Evolutionary conservation across 1,140 invertebrate species (phyloP).

Genomic region (Trinorchestia longiramus): DNA sequence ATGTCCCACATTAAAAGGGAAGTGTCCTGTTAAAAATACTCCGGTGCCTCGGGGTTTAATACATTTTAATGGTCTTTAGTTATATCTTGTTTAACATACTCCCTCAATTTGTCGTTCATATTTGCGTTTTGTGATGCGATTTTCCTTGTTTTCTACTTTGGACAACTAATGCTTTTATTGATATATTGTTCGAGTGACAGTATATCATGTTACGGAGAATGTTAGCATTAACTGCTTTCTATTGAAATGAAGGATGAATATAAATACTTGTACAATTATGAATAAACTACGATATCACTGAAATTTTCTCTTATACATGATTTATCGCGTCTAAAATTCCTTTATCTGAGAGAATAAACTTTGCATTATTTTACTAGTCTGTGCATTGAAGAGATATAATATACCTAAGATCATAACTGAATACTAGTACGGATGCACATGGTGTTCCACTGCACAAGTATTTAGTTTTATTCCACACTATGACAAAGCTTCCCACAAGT

Average conservation of each 20-base stretch:
- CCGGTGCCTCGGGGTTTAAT: neutral
- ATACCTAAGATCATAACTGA: too few relatives aligned
- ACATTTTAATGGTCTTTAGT: neutral
- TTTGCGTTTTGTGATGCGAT: neutral
- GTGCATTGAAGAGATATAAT: too few relatives aligned
- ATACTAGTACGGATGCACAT: too few relatives aligned
- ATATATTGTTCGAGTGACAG: neutral
- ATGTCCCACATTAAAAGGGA: slow-evolving; percentile 49
- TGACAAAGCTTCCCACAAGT: too few relatives aligned
- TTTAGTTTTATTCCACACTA: too few relatives aligned
- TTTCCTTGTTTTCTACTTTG: neutral
- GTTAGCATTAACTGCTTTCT: neutral
- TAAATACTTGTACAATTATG: neutral
- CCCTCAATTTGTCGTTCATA: neutral
- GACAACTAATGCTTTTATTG: neutral
- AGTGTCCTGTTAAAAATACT: slow-evolving; percentile 43
- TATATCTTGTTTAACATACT: neutral
- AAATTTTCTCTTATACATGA: too few relatives aligned
- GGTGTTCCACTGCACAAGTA: too few relatives aligned
- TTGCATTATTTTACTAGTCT: too few relatives aligned
- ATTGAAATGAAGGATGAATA: neutral
- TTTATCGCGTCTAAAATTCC: too few relatives aligned
- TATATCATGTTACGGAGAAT: neutral
- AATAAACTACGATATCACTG: neutral
- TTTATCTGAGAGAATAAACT: too few relatives aligned